Base-by-base conservation (phyloP, 2,888 invertebrate species). In the Cataglyphis cursor region DNA sequence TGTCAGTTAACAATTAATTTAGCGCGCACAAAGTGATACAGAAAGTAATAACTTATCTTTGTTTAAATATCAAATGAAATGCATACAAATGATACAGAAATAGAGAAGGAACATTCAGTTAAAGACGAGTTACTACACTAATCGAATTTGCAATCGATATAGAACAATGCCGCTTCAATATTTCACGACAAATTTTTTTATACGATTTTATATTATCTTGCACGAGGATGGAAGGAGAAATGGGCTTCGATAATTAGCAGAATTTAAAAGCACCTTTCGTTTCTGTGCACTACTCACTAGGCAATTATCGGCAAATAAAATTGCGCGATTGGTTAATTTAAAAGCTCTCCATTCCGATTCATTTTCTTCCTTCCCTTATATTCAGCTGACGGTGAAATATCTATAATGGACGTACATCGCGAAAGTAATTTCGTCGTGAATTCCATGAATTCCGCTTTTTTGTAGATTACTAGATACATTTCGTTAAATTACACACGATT, bases 301-400 rank as follows among this genome's bases (percentile, higher is more conserved):
- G 38, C 81, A 75, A 75, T 75, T 75, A 81, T 64, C 81, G 81
- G 62, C 61, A 51, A 74, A 81, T 75, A 74, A 75, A 80, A 74
- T 75, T 54, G 41, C 21, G 15, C 62, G 62, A 78, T 70, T 70
- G 44, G 70, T 78, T 78, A 70, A 78, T 59, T 70, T 78, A 70
- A 78, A 78, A 78, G 44, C 70, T 70, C 78, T 78, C 18, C 44
- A 15, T 21, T 78, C 6, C 18, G 41, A 41, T 68, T 70, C 15
- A 0, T 57, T 65, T n/a, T 75, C 65, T 38, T 76, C 18, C 12
- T 59, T 48, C 28, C 31, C 54, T 76, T 41, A 68, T n/a, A 57
- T 57, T 59, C 21, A 59, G 31, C 31, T 31, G n/a, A 44, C 51
- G 41, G 15, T 59, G 44, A 59, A 78, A 70, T 70, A 44, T 78